phyloP scores from a whole-genome alignment of 2,797 vertebrate genomes.

The Myotis findleyi region DNA sequence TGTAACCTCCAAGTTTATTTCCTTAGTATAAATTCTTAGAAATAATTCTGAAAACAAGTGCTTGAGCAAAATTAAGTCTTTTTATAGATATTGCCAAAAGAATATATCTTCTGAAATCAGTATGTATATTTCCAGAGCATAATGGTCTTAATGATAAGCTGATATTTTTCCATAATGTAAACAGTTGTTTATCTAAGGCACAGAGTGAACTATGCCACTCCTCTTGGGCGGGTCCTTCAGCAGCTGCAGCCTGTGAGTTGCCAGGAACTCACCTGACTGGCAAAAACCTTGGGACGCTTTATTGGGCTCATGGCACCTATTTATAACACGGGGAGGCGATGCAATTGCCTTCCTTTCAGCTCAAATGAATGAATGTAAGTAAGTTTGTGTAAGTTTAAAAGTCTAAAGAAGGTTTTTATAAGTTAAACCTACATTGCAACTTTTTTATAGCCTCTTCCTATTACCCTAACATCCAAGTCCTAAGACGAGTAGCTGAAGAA shows the following conservation, averaged over 20 bases:
- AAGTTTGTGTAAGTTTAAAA: background rate
- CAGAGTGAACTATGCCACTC: background rate
- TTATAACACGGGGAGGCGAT: background rate
- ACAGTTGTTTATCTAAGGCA: background rate
- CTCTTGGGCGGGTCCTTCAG: background rate
- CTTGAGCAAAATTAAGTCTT: background rate
- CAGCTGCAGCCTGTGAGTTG: background rate
- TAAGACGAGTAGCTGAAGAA: background rate
- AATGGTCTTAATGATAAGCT: background rate
- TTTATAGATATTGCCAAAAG: background rate
- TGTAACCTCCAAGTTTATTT: conserved; percentile 1
- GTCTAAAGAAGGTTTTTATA: background rate
- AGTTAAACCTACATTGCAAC: background rate
- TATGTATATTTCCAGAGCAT: background rate
- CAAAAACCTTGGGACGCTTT: background rate
- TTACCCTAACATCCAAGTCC: background rate
- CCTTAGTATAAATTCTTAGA: background rate
- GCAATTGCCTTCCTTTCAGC: background rate
- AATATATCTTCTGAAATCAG: background rate
- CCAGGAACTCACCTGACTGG: background rate
- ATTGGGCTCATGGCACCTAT: background rate
- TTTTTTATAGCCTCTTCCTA: background rate
- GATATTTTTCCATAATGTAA: background rate
- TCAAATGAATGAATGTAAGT: background rate
- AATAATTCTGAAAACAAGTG: background rate